A percentile compares a stretch with the other conserved stretches of the same genome.
phyloP scores from a whole-genome alignment of 2,113 vertebrate genomes.

The Colossoma macropomum region DNA sequence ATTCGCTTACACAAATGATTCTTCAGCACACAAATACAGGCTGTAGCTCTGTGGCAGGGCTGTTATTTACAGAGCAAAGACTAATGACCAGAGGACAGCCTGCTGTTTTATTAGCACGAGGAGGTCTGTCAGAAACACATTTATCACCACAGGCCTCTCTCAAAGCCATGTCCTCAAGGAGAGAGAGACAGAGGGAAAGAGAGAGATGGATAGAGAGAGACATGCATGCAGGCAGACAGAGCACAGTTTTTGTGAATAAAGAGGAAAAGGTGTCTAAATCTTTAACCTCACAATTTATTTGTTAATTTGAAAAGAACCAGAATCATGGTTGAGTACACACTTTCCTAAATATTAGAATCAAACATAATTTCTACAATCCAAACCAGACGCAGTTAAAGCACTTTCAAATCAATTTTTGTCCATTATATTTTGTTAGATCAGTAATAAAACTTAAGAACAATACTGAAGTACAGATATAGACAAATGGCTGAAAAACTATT shows the following conservation, averaged over 20 bases:
- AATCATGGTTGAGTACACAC: too few relatives aligned
- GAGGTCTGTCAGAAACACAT: slow-evolving; percentile 49
- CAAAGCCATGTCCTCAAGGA: slow-evolving; percentile 10
- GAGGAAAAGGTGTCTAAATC: too few relatives aligned
- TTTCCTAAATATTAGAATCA: background rate
- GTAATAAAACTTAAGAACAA: background rate
- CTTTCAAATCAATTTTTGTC: background rate
- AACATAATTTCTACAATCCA: background rate
- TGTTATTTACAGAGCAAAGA: slow-evolving; percentile 43
- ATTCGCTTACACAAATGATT: background rate
- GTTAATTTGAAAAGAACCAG: too few relatives aligned
- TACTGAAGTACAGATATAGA: too few relatives aligned
- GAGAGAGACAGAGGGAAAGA: background rate
- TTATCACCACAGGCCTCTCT: slow-evolving; percentile 40
- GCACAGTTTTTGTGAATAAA: background rate
- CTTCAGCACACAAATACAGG: background rate
- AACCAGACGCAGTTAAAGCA: background rate
- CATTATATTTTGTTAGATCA: background rate
- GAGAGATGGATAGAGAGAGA: background rate
- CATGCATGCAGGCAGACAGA: background rate
- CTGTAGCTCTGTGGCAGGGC: background rate
- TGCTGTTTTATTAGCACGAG: slow-evolving; percentile 46
- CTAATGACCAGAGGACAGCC: slow-evolving; percentile 38
- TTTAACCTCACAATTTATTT: too few relatives aligned
- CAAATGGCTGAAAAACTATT: too few relatives aligned